Evolutionary conservation across 1,140 invertebrate genomes (phyloP).

Genomic region (Cyclina sinensis): DNA sequence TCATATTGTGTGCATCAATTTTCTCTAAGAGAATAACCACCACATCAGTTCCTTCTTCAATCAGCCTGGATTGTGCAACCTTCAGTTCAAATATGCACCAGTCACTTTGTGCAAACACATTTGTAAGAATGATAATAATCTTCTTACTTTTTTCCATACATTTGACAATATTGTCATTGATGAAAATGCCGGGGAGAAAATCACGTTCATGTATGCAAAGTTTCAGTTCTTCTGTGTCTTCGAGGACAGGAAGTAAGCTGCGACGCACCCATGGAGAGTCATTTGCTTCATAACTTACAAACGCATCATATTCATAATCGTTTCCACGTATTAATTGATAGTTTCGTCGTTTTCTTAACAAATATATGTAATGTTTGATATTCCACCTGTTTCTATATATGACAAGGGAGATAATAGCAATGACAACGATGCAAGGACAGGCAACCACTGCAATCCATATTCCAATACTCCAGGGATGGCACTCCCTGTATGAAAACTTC

Average conservation of each 20-base stretch:
- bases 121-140: background rate
- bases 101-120: background rate
- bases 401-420: background rate
- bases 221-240: background rate
- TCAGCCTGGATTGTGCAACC: conserved; percentile 7
- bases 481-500: background rate
- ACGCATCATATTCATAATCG: background rate
- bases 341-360: background rate
- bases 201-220: conserved; percentile 17
- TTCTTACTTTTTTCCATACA: background rate
- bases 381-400: conserved; percentile 26
- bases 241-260: background rate
- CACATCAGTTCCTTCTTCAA: background rate
- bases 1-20: background rate
- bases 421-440: background rate
- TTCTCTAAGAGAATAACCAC: background rate
- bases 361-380: conserved; percentile 21
- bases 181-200: background rate
- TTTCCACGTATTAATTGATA: background rate
- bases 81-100: conserved; percentile 42
- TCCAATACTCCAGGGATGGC: background rate
- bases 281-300: background rate
- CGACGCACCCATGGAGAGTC: background rate
- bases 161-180: background rate
- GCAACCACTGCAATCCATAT: background rate